Base-by-base conservation (phyloP, 2,888 invertebrate genomes). In the Tachina lurida region DNA sequence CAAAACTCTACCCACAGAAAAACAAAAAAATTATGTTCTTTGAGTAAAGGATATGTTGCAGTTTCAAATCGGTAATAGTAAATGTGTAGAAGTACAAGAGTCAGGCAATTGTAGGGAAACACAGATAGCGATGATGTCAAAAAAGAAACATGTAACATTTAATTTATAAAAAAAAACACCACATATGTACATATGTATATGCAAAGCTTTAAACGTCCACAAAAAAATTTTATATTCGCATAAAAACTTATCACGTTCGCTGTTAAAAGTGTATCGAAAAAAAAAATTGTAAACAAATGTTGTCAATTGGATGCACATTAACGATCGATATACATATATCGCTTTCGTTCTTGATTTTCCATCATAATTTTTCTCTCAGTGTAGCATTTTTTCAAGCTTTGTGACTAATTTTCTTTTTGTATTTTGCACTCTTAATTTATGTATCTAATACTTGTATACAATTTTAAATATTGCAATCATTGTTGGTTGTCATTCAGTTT, bases 1-100 rank as follows among this genome's bases (percentile, higher is more conserved):
- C 86, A 93, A 92, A 88, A 91, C 92, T 74, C 89, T 93, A 87
- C 93, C 93, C 84, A 92, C 92, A 52, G 92, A 92, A 81, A 91
- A 91, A 89, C 90, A 90, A 86, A 89, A 89, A 62, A 92, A 92
- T 86, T 91, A 89, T 80, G 90, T 91, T 85, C 91, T 91, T 49
- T 91, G 88, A 88, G 81, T 52, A 49, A 19, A 71, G 73, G 58
- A 60, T 58, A 5, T 58, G 19, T 15, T 58, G 19, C 52, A 54
- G 15, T 68, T 68, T 39, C n/a, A 12, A 62, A 62, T 54, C 17
- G 54, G n/a, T 77, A 52, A 12, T 56, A 67, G 17, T 3, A 43
- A 63, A 62, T 3, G 17, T 41, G 15, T 56, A 22, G n/a, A 60
- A 31, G 5, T n/a, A 56, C 10, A 60, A 63, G 47, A 45, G 15